Base-by-base conservation (phyloP, 2,888 invertebrate species). In the Cephus rjabovi region DNA sequence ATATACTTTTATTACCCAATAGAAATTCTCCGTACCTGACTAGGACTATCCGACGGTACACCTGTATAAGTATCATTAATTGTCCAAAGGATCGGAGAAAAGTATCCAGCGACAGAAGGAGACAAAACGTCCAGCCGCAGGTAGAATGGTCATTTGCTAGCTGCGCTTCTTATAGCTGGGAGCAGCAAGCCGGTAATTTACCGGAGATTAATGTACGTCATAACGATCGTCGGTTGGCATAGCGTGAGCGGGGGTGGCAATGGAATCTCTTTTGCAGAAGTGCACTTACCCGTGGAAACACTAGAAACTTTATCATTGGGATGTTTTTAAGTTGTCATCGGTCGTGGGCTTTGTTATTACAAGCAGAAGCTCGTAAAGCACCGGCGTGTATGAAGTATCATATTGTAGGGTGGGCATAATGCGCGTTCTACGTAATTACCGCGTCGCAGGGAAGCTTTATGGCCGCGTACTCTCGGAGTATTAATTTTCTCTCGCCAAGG, bases 361-460 rank as follows among this genome's bases (percentile, higher is more conserved):
- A 82, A 82, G 88, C 87, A 83, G 87, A 85, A 86, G 86, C 88
- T 89, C 89, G 86, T 88, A 89, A 89, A 90, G 84, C 82, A 87
- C 69, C 73, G 74, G 77, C 80, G 80, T 33, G 83, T 79, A 81
- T 80, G 82, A 81, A 79, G 81, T 81, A 83, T 83, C 78, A 77
- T 75, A 69, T 70, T 77, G 79, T 78, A 79, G 83, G 84, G 83
- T 82, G 86, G 83, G 81, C 83, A 86, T 84, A 86, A 85, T 83
- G 83, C 85, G 77, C 76, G 84, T 82, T 81, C 82, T 84, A 87
- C 87, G 87, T 89, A 89, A 89, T 89, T 90, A 88, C 89, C 87
- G 88, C 89, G 88, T 89, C 88, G 87, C 87, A 83, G 86, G 86
- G 87, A 89, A 90, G 88, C 89, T 90, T 90, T 90, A 90, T 87